These are phyloP conservation scores for Notothenia coriiceps DNA, from an alignment of 2,113 vertebrate species.

Conservation along the genomic window DNA sequence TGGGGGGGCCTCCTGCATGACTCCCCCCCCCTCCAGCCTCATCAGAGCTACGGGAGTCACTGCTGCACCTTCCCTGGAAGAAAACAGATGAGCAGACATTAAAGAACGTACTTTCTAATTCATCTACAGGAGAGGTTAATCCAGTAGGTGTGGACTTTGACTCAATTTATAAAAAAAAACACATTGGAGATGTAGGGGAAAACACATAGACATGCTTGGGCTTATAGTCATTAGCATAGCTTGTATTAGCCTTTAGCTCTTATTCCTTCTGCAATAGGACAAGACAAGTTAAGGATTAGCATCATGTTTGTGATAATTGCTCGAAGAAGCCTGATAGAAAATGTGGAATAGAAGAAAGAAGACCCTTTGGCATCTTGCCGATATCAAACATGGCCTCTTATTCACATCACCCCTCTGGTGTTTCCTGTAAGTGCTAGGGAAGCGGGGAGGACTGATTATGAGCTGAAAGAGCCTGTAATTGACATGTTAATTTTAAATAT, in stretches of 20 bases:
- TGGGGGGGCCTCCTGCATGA: slow-evolving; percentile 41
- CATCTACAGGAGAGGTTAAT: background rate
- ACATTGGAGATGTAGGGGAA: background rate
- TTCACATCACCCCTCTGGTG: slow-evolving; percentile 21
- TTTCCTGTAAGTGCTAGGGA: slow-evolving; percentile 24
- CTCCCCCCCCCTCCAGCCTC: slow-evolving; percentile 60
- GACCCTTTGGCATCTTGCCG: slow-evolving; percentile 13
- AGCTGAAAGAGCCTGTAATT: slow-evolving; percentile 21
- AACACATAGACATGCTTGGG: background rate
- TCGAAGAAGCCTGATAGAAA: slow-evolving; percentile 11
- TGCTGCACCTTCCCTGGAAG: slow-evolving; percentile 69
- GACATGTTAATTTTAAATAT: slow-evolving; percentile 45
- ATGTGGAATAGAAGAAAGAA: background rate
- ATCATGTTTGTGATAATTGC: slow-evolving; percentile 16
- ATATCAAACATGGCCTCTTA: slow-evolving; percentile 52
- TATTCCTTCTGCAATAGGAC: slow-evolving; percentile 14
- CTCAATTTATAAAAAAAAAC: background rate
- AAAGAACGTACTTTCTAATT: background rate
- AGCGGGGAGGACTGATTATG: slow-evolving; percentile 25
- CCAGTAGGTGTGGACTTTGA: background rate
- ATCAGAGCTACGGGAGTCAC: slow-evolving; percentile 76
- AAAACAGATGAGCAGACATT: slow-evolving; percentile 24
- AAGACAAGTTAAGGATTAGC: slow-evolving; percentile 18
- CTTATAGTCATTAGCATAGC: background rate
- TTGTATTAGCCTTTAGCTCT: slow-evolving; percentile 3